phyloP scores from a whole-genome alignment of 2,888 invertebrate genomes.

The Aquatica leii region DNA sequence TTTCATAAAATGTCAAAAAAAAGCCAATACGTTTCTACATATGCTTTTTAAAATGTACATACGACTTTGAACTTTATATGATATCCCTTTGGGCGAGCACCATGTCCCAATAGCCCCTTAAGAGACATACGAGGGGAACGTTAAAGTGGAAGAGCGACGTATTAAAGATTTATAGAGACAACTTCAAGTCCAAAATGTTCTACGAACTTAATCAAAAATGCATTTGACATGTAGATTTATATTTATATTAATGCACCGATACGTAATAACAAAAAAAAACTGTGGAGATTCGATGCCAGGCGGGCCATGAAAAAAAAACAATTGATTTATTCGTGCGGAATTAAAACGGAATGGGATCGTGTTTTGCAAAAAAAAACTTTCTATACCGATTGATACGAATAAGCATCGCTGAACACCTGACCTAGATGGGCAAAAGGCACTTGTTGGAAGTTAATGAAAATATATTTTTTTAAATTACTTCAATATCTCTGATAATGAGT shows the following conservation, averaged over 20 bases:
- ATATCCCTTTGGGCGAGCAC: constrained; percentile 30
- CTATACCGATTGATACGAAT: constrained; percentile 24
- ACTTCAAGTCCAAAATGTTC: constrained; percentile 9
- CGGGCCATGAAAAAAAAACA: constrained; percentile 25
- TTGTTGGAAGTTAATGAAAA: no score
- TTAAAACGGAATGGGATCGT: constrained; percentile 16
- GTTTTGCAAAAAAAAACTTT: constrained; percentile 16
- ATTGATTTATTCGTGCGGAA: constrained; percentile 30
- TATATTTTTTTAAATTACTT: no score
- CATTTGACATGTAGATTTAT: constrained; percentile 12
- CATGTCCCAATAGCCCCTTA: constrained; percentile 27
- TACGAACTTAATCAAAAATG: constrained; percentile 22
- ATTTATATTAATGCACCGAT: constrained; percentile 17
- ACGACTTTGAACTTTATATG: constrained; percentile 37
- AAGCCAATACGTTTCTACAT: constrained; percentile 34
- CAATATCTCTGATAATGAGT: no score
- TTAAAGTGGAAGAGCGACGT: constrained; percentile 24
- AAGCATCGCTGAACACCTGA: constrained; percentile 21
- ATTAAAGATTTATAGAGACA: constrained; percentile 34
- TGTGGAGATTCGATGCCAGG: constrained; percentile 21
- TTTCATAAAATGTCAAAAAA: constrained; percentile 37
- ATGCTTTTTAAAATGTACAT: constrained; percentile 26
- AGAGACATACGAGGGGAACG: constrained; percentile 23
- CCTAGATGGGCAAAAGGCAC: constrained; percentile 18
- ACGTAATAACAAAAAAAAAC: constrained; percentile 14